Evolutionary conservation across 2,113 vertebrate genomes (phyloP).

Genomic region (Delphinapterus leucas): DNA sequence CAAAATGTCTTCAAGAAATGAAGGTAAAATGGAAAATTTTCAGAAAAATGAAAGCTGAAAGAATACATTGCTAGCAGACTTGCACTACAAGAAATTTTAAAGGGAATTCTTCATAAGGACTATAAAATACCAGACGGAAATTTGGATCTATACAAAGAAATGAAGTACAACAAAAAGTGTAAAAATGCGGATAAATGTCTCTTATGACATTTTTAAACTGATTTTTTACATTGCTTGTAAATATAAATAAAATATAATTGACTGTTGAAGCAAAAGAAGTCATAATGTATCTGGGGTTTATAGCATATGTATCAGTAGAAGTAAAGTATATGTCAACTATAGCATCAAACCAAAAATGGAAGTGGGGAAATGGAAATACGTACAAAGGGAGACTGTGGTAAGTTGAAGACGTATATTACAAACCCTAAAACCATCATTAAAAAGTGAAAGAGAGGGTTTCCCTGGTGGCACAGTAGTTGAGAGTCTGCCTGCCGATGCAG

Average conservation of each 20-base stretch:
- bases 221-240: conserved; percentile 39
- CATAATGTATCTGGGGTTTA: background rate
- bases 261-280: background rate
- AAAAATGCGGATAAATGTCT: background rate
- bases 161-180: background rate
- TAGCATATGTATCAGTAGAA: background rate
- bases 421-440: background rate
- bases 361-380: background rate
- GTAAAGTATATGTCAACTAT: background rate
- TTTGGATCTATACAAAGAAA: conserved; percentile 27
- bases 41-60: background rate
- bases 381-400: background rate
- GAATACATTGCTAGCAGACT: background rate
- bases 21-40: background rate
- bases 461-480: no score
- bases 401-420: background rate
- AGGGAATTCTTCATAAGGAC: background rate
- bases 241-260: conserved; percentile 19
- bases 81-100: background rate
- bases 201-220: background rate
- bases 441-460: background rate
- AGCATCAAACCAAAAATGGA: background rate
- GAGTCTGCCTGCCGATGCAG: no score
- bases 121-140: background rate
- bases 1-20: conserved; percentile 18